Evolutionary conservation across 2,797 vertebrate species (phyloP), one percentile per base, ranked within the genome.

Genomic region (Sebastes umbrosus): DNA sequence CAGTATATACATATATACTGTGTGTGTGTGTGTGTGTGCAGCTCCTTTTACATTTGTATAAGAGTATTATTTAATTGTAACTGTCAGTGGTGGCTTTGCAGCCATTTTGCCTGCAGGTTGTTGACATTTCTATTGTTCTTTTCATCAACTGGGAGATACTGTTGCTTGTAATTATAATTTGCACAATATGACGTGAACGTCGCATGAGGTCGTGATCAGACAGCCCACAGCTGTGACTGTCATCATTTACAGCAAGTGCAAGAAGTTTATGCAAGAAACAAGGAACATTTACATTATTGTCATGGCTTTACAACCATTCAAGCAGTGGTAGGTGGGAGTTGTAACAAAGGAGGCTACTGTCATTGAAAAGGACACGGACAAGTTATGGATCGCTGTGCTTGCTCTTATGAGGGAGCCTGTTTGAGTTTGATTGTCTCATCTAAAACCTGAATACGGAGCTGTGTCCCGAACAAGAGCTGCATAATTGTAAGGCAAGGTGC

Each of bases 371-470:
- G n/a, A 52, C 13, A 9, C 3, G 11, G 32, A 43, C 50, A 71
- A 66, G 54, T 24, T 29, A 13, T 9, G 14, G 72, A 73, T 34
- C 36, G 74, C 39, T 14, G 22, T n/a, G 20, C 54, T 54, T 70
- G 11, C 62, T 75, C 39, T 72, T 13, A 64, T 50, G 36, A 63
- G 27, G 68, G 64, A 77, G 22, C n/a, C 20, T 62, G 75, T 75
- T 87, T 22, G 70, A 34, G 31, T 66, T 46, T 71, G 58, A 79
- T 71, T 52, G 52, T 73, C 34, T 79, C 73, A 80, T 82, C 59
- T 46, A 29, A 84, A 77, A 52, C 32, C 34, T 36, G 12, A 84
- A 79, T 55, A 22, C 6, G 2, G 3, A 4, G 31, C 57, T 67
- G 22, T n/a, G 20, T 58, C 16, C 39, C 7, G 25, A 77, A 55